Percentiles rank a stretch among this genome's conserved stretches.
phyloP scores from a whole-genome alignment of 30 jellyfish, hydroid and myxozoan species.

The Euphysa ruthae region DNA sequence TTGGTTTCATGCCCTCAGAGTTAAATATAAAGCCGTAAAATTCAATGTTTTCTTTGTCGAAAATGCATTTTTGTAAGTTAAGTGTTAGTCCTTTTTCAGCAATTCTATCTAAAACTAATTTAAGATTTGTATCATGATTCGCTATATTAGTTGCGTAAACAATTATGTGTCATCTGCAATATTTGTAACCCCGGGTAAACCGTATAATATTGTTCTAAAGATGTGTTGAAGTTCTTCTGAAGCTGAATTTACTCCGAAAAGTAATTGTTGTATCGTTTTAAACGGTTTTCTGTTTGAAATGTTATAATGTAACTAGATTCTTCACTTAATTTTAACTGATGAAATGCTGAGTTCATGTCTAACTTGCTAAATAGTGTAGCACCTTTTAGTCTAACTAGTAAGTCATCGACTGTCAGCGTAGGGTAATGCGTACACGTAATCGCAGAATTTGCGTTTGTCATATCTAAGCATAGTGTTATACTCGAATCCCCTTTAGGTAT shows the following conservation, averaged over 20 bases:
- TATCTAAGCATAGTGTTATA: slow-evolving; percentile 28
- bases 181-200: slow-evolving; percentile 1
- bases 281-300: slow-evolving; percentile 29
- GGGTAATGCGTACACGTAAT: slow-evolving; percentile 30
- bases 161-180: no score
- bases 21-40: slow-evolving; percentile 12
- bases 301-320: slow-evolving; percentile 37
- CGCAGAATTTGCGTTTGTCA: slow-evolving; percentile 41
- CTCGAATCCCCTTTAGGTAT: slow-evolving; percentile 27
- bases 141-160: no score
- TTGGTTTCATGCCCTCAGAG: slow-evolving; percentile 37
- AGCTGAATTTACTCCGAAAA: slow-evolving; percentile 3
- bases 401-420: slow-evolving; percentile 42
- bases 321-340: slow-evolving; percentile 28
- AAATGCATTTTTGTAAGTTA: slow-evolving; percentile 32
- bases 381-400: slow-evolving; percentile 19
- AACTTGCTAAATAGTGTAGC: slow-evolving; percentile 29
- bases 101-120: slow-evolving; percentile 3
- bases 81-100: slow-evolving; percentile 20
- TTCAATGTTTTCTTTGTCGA: slow-evolving; percentile 18
- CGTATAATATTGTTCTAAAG: slow-evolving; percentile 6
- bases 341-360: slow-evolving; percentile 36
- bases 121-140: no score
- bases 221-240: slow-evolving; percentile 2
- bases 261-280: background rate